Evolutionary conservation across 2,888 invertebrate genomes (phyloP), one percentile per base, ranked within the genome.

Genomic region (Sceliomorpha sp.): DNA sequence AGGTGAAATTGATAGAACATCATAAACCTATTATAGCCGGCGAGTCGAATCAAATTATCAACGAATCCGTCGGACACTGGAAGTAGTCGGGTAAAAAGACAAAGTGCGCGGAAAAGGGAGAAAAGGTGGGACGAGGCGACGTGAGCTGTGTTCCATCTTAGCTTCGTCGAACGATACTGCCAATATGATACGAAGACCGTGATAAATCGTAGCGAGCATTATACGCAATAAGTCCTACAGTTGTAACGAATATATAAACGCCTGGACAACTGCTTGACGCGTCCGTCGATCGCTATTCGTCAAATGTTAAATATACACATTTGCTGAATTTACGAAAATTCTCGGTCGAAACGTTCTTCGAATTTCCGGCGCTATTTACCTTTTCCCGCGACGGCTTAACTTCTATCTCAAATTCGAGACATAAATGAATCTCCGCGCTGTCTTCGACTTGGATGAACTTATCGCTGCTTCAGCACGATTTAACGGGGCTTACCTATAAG

Each of bases 11-110:
- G 77, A 79, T 78, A 72, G 72, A 77, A 76, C 75, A 76, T 76
- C 72, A 72, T 78, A 77, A 79, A 78, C 75, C 78, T 76, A 79
- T 79, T 79, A 79, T 66, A 51, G 73, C 44, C 39, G 42, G 48
- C 56, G 67, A 44, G 71, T 59, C 60, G 74, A 75, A 78, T 75
- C 75, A 74, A 78, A 79, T 79, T 77, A 78, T 76, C 72, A 77
- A 68, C 62, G 56, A 56, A 68, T 68, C 20, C 67, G 50, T 73
- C 75, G 64, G 70, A 72, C 73, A 64, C 51, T 69, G 70, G 50
- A 67, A 73, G 72, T 64, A 72, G 75, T 58, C 26, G 47, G 20
- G 51, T 31, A 48, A 31, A 68, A 71, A 51, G 67, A 62, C 50
- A 56, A 68, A 59, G 56, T 63, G 56, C 31, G 56, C 40, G 60